Percentiles rank a stretch among this genome's conserved stretches.
Evolutionary conservation across 2,113 vertebrate genomes (phyloP).

Genomic region (Gallinago undulata): DNA sequence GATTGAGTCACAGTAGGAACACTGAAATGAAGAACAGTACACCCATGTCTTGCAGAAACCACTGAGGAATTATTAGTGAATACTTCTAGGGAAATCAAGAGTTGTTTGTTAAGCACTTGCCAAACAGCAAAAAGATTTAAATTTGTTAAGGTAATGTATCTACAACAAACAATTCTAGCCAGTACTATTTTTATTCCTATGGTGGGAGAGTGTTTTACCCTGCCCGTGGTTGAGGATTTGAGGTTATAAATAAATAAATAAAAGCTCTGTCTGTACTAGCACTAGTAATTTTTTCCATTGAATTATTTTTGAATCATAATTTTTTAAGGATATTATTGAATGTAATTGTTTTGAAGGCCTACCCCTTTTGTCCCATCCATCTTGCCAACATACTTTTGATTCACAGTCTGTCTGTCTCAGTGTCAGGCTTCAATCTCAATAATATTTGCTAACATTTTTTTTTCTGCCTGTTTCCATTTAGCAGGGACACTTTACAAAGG

Average conservation of each 20-base stretch:
- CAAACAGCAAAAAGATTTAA: not conserved
- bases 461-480: not conserved
- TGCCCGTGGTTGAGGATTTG: slow-evolving; percentile 41
- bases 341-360: slow-evolving; percentile 49
- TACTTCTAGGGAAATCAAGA: not conserved
- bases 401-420: not conserved
- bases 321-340: slow-evolving; percentile 38
- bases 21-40: not conserved
- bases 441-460: not conserved
- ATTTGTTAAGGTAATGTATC: slow-evolving; percentile 20
- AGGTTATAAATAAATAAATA: slow-evolving; percentile 62
- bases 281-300: slow-evolving; percentile 54
- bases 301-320: slow-evolving; percentile 46
- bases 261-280: slow-evolving; percentile 19
- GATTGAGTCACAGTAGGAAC: not conserved
- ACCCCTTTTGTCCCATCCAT: not conserved
- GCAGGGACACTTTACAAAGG: not conserved
- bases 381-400: slow-evolving; percentile 54
- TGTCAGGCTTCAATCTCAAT: slow-evolving; percentile 31
- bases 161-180: slow-evolving; percentile 13
- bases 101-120: not conserved
- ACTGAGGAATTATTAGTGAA: not conserved
- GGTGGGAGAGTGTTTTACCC: slow-evolving; percentile 18
- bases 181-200: slow-evolving; percentile 23
- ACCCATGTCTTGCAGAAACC: not conserved